Evolutionary conservation across 35 echinoderm and acorn worm genomes (phyloP).

Genomic region (Lytechinus pictus): DNA sequence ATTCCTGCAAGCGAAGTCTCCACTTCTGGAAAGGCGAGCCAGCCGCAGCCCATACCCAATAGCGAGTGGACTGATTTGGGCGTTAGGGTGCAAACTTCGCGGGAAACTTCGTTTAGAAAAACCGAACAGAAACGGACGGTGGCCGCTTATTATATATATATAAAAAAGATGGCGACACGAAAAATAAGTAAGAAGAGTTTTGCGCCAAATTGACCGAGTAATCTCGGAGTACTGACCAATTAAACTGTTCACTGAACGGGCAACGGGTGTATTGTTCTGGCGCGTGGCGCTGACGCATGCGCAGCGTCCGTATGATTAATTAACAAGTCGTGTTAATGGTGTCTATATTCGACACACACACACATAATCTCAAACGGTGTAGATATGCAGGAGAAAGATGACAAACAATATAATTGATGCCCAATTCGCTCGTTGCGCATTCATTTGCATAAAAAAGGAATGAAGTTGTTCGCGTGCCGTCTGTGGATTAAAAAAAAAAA

Average conservation of each 20-base stretch:
- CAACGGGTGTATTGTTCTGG: not conserved
- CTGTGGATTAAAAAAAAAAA: not conserved
- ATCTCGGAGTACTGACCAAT: not conserved
- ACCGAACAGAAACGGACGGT: not conserved
- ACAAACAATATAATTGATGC: too few relatives aligned
- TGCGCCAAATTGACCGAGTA: constrained; percentile 35
- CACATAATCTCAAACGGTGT: not conserved
- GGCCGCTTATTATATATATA: not conserved
- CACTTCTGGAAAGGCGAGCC: not conserved
- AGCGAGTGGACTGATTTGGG: not conserved
- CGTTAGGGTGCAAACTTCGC: too few relatives aligned
- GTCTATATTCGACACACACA: not conserved
- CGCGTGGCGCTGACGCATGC: constrained; percentile 47
- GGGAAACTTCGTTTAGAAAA: constrained; percentile 12
- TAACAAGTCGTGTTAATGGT: constrained; percentile 3
- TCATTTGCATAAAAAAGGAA: constrained; percentile 46
- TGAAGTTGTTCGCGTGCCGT: not conserved
- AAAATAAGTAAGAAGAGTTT: constrained; percentile 9
- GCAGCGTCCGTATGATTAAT: constrained; percentile 26
- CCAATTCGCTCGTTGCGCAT: too few relatives aligned
- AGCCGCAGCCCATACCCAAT: not conserved
- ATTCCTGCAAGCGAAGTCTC: not conserved
- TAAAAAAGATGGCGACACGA: not conserved
- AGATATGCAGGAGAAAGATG: not conserved
- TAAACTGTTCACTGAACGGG: not conserved